Percentiles rank a stretch among this genome's conserved stretches.
Evolutionary conservation across 2,113 vertebrate species (phyloP).

Genomic region (Tragelaphus strepsiceros): DNA sequence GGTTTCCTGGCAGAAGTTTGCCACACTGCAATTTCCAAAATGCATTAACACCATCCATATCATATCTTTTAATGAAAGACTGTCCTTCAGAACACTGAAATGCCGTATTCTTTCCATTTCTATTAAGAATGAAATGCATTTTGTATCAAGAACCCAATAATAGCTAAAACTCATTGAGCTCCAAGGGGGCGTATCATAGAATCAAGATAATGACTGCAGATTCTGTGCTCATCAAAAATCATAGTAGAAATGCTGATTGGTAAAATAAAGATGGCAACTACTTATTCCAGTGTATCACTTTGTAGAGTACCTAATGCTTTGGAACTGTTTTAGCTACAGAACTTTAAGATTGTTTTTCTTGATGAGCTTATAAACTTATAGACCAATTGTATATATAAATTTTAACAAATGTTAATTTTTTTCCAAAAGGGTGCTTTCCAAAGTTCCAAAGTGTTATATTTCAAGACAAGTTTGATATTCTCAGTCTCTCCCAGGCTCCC

Average conservation of each 20-base stretch:
- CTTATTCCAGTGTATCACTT: background rate
- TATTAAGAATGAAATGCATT: background rate
- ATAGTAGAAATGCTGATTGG: background rate
- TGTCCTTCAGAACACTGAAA: background rate
- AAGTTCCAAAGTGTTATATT: constrained; percentile 23
- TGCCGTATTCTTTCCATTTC: background rate
- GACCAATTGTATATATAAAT: background rate
- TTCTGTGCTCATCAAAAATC: background rate
- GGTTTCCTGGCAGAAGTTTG: background rate
- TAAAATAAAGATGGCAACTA: background rate
- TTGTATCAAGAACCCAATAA: background rate
- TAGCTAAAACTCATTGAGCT: background rate
- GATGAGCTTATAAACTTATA: background rate
- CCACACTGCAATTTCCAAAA: background rate
- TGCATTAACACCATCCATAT: background rate
- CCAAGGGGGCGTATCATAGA: background rate
- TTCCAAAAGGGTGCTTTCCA: background rate
- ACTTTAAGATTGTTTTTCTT: background rate
- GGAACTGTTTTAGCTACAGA: background rate
- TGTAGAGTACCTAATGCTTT: background rate
- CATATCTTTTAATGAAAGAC: background rate
- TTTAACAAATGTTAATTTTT: background rate
- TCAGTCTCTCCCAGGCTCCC: background rate
- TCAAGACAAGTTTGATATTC: background rate
- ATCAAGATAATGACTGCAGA: background rate